Evolutionary conservation across 2,113 vertebrate genomes (phyloP).

Genomic region (Aegotheles bennettii): DNA sequence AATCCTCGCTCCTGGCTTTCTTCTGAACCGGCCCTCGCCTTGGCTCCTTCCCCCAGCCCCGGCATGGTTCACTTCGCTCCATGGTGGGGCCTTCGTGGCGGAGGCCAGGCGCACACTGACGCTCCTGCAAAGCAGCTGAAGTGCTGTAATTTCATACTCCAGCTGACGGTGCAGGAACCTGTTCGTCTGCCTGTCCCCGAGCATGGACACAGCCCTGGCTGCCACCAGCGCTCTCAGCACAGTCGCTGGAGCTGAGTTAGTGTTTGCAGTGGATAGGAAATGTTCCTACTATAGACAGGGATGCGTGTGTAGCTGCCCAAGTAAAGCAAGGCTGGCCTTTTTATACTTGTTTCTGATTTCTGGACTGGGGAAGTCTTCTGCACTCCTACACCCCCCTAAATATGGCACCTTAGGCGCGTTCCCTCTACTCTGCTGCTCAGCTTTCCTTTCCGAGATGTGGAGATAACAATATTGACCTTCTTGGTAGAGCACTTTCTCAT

Average conservation of each 20-base stretch:
- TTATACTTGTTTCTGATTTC: background rate
- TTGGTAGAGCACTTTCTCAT: background rate
- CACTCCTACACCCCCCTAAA: background rate
- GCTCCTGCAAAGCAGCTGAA: background rate
- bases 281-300: background rate
- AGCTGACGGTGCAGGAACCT: slow-evolving; percentile 18
- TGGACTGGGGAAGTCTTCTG: background rate
- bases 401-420: background rate
- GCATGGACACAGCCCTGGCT: background rate
- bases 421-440: background rate
- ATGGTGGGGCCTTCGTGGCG: background rate
- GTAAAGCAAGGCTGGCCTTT: background rate
- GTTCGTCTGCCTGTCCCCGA: background rate
- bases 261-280: background rate
- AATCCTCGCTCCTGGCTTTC: background rate
- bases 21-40: background rate
- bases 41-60: fast-evolving
- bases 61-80: fast-evolving
- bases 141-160: slow-evolving; percentile 54
- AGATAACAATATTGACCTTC: slow-evolving; percentile 14
- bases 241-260: background rate
- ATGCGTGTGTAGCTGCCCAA: fast-evolving
- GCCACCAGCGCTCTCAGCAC: fast-evolving
- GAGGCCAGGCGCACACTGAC: fast-evolving
- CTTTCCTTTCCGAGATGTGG: background rate